Conservation (phyloP, 2,797 vertebrate species). For the Dryobates pubescens region DNA sequence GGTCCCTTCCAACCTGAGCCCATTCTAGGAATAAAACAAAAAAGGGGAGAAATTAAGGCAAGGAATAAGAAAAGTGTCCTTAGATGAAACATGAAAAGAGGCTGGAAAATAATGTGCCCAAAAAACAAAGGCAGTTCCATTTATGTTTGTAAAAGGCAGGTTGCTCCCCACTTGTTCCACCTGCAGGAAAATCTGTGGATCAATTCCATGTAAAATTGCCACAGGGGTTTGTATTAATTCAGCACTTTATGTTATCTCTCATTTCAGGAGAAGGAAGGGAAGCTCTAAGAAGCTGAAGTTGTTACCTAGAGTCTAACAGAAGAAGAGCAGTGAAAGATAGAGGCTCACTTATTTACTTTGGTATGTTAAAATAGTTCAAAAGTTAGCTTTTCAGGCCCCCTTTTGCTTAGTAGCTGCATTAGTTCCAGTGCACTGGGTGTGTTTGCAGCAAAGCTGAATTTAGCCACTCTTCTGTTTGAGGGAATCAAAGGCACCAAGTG, state of each 20-base stretch:
- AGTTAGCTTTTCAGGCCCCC: background rate
- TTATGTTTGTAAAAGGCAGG: background rate
- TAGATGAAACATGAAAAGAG: background rate
- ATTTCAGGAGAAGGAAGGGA: slow-evolving; percentile 57
- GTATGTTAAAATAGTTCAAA: background rate
- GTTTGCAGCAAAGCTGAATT: background rate
- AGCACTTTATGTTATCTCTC: background rate
- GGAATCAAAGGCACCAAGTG: background rate
- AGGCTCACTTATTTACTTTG: background rate
- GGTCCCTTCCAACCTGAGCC: too few relatives aligned
- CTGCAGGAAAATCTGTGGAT: background rate
- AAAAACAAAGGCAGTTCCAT: background rate
- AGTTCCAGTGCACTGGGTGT: background rate
- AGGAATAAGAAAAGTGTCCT: background rate
- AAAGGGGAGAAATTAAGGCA: background rate
- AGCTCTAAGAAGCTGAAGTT: background rate
- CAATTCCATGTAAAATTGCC: background rate
- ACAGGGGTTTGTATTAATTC: slow-evolving; percentile 1
- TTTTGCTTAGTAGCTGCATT: background rate
- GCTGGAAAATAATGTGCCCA: background rate
- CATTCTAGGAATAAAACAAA: background rate
- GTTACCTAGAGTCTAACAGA: background rate
- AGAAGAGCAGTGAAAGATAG: background rate
- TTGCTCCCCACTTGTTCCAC: background rate
- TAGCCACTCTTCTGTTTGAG: background rate